Evolutionary conservation across 2,888 invertebrate species (phyloP), one percentile per base, ranked within the genome.

Genomic region (Limnephilus rhombicus): DNA sequence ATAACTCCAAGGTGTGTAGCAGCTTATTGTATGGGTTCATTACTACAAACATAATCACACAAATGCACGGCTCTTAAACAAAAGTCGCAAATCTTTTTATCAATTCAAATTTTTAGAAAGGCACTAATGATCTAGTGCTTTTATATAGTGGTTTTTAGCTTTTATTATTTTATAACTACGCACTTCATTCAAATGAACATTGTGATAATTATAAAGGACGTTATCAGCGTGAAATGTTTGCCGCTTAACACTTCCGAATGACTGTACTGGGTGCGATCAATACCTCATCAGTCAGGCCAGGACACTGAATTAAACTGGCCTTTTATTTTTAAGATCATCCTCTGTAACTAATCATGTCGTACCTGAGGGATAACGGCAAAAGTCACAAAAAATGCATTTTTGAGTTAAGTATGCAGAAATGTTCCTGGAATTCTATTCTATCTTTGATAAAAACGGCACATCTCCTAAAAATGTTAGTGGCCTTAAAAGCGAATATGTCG

Each of bases 1-100:
- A 89, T 80, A 89, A 89, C 15, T n/a, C 29, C 45, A 81, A 81
- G n/a, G 82, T 90, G 90, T 68, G 5, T n/a, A 24, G 53, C 18
- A 18, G 24, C 24, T n/a, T 9, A 68, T 68, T 24, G 68, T 45
- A 82, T 90, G 82, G 15, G 7, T 18, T 88, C 80, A n/a, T 41
- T 37, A 18, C 68, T 80, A n/a, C 87, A n/a, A 89, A 80, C 37
- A n/a, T 0, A 37, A 24, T 13, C 80, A 89, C n/a, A 45, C 15
- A 89, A 89, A 37, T 80, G 24, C 11, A 24, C 37, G 80, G 15
- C 80, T 24, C 37, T 3, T n/a, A 24, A 13, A 1, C 80, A 80
- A 89, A 89, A 80, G 37, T 37, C 0, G 5, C 41, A 11, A 85
- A 85, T 4, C 37, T 18, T 85, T 7, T 24, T n/a, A 24, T 68